A percentile compares a stretch with the other conserved stretches of the same genome.
These are phyloP conservation scores for Calosoma granatense DNA, from an alignment of 1,140 invertebrate species.

Conservation along the genomic window DNA sequence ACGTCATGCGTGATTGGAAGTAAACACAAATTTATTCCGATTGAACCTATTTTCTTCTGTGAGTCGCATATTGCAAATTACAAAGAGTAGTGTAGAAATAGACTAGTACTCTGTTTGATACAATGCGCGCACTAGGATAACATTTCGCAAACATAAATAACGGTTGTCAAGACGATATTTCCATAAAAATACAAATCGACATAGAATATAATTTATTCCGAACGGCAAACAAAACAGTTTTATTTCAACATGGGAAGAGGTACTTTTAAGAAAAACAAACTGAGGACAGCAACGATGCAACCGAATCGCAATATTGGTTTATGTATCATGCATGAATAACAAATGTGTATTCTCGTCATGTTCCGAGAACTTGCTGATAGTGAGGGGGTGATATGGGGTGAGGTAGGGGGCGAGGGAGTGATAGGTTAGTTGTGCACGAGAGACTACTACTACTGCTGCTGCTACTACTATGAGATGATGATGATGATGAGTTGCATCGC, in stretches of 20 bases:
- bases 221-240: background rate
- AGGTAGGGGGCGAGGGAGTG: background rate
- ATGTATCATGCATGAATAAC: background rate
- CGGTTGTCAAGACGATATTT: too few species aligned
- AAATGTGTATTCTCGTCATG: background rate
- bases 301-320: background rate
- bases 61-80: too few species aligned
- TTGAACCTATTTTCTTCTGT: too few species aligned
- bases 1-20: too few species aligned
- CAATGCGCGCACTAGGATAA: too few species aligned
- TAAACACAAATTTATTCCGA: too few species aligned
- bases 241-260: background rate
- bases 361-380: background rate
- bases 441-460: too few species aligned
- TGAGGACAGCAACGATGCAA: background rate
- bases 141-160: too few species aligned
- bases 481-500: too few species aligned
- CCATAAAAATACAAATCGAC: background rate
- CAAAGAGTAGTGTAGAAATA: too few species aligned
- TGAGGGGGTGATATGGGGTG: background rate
- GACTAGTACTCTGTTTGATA: too few species aligned
- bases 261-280: background rate
- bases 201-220: background rate
- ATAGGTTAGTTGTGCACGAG: too few species aligned
- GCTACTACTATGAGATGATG: background rate